Base-by-base conservation (phyloP, 1,140 invertebrate species). In the Drosophila ananassae region DNA sequence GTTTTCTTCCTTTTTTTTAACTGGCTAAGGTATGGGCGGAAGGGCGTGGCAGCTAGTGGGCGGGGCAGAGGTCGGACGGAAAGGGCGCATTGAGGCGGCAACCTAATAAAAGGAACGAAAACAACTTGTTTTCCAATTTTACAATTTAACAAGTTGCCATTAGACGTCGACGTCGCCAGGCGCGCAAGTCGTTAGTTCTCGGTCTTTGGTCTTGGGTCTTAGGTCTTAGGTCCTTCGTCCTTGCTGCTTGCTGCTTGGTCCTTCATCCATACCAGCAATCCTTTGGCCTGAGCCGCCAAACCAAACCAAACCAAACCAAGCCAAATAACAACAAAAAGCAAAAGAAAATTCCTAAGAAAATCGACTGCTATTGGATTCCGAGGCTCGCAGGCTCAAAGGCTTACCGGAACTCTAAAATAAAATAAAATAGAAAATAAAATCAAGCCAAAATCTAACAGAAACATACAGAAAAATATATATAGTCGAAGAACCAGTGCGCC, bases 71-170 rank as follows among this genome's bases (percentile, higher is more conserved):
- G 54, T 12, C 12, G 34, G 34, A 61, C 12, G 34, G 34, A 61
- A 61, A 47, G 44, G 50, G 74, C 59, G 81, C 85, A 76, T 72
- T 87, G 82, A 87, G 83, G 83, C 83, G 83, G 83, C 84, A 89
- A 89, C 79, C 76, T 89, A 89, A 89, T 89, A 89, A 89, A 89
- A 89, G 83, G 79, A 89, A 89, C 84, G 83, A 90, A 90, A 90
- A 87, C 87, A 90, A 90, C 82, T 90, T 90, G 87, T 90, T 90
- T 90, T 90, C 87, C 87, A 90, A 90, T 90, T 90, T 90, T 90
- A 83, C 87, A 90, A 90, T 90, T 90, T 90, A 90, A 90, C 87
- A 90, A 90, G 87, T 87, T 83, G 77, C 84, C 84, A 89, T 89
- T 89, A 89, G 83, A 89, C 64, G 67, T 52, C 57, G 71, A 57